These are phyloP conservation scores for Florisuga fusca DNA, from an alignment of 2,797 vertebrate genomes.

Conservation along the genomic window DNA sequence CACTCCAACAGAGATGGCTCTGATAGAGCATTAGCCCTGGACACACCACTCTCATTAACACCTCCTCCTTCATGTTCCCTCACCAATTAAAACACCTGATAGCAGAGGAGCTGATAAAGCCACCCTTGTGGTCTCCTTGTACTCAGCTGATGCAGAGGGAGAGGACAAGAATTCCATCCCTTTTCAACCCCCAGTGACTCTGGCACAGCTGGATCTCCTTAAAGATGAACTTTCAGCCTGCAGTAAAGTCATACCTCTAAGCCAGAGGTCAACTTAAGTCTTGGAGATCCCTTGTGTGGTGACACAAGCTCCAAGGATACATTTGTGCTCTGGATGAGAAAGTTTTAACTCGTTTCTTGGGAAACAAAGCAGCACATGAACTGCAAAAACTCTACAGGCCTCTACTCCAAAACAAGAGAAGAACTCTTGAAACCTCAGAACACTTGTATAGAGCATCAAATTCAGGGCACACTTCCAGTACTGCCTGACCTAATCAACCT, in stretches of 20 bases:
- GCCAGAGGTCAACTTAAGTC: not conserved
- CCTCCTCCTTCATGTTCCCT: not conserved
- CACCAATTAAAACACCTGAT: not conserved
- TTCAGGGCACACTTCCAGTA: not conserved
- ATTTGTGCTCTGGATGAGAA: not conserved
- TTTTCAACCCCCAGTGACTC: not conserved
- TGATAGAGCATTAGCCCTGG: not conserved
- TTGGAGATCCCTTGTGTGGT: not conserved
- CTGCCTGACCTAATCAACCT: not conserved
- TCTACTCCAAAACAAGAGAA: not conserved
- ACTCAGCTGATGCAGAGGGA: not conserved
- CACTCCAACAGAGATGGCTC: not conserved
- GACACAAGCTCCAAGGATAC: not conserved
- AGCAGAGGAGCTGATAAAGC: not conserved
- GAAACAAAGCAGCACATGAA: not conserved
- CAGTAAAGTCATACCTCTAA: not conserved
- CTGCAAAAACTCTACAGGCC: not conserved
- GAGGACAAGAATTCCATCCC: not conserved
- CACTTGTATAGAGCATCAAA: not conserved
- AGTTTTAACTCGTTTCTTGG: rapidly evolving
- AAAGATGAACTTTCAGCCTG: not conserved
- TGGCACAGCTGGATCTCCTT: not conserved
- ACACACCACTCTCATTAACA: not conserved
- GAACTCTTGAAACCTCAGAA: not conserved
- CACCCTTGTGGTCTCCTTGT: not conserved